Conservation (phyloP, 2,888 invertebrate species). For the Apodemia hepburni region DNA sequence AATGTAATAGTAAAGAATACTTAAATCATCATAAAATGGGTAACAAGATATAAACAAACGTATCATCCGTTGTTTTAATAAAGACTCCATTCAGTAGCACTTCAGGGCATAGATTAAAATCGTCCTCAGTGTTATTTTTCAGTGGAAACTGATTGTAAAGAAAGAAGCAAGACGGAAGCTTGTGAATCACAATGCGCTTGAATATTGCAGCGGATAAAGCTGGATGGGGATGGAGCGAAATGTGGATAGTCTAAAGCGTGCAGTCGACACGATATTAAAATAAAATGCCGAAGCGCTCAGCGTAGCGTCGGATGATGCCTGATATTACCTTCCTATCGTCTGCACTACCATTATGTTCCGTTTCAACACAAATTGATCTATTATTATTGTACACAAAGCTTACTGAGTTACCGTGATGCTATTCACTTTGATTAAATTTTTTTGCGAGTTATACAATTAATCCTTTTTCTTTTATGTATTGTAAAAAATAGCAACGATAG, state of each 20-base stretch:
- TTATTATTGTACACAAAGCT: constrained; percentile 31
- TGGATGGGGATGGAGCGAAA: constrained; percentile 41
- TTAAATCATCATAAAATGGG: neutral
- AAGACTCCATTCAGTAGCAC: constrained; percentile 22
- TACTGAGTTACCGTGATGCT: constrained; percentile 14
- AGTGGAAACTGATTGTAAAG: constrained; percentile 46
- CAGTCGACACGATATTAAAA: constrained; percentile 57
- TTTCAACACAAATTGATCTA: constrained; percentile 35
- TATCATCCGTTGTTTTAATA: constrained; percentile 20
- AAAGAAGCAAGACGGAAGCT: constrained; percentile 47
- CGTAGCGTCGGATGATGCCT: constrained; percentile 30
- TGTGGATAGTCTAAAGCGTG: constrained; percentile 45
- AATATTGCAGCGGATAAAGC: constrained; percentile 47
- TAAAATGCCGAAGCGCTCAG: constrained; percentile 46
- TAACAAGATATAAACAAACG: neutral
- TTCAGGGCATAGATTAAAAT: constrained; percentile 30
- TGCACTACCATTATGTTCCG: constrained; percentile 34
- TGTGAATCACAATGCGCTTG: constrained; percentile 52
- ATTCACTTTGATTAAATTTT: constrained; percentile 2
- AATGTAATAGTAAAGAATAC: too few species aligned
- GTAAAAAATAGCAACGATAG: too few species aligned
- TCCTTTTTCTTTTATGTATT: too few species aligned
- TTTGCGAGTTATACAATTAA: neutral
- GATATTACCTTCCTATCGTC: constrained; percentile 38
- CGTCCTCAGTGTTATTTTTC: constrained; percentile 38